Evolutionary conservation across 2,797 vertebrate species (phyloP).

Genomic region (Crenuchus spilurus): DNA sequence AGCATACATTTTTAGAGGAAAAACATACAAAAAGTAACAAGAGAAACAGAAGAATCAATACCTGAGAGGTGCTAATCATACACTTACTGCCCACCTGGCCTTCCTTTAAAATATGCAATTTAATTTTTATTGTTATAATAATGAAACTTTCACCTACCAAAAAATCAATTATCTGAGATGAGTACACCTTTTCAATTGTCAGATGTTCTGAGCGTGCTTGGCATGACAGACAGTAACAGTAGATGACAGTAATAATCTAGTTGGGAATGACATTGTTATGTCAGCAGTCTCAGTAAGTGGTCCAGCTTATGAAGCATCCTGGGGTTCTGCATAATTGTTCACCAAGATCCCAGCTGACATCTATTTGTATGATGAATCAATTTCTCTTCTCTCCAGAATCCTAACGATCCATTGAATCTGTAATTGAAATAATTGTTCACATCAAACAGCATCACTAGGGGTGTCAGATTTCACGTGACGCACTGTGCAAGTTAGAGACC

Average conservation of each 20-base stretch:
- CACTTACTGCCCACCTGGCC: background rate
- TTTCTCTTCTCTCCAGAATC: constrained; percentile 40
- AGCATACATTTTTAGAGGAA: no score
- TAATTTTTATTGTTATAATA: no score
- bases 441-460: constrained; percentile 22
- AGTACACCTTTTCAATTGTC: background rate
- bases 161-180: background rate
- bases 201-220: constrained; percentile 12
- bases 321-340: constrained; percentile 40
- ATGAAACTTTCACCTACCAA: background rate
- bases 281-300: constrained; percentile 35
- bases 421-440: constrained; percentile 35
- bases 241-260: constrained; percentile 13
- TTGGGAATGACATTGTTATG: constrained; percentile 28
- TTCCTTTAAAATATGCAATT: background rate
- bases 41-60: background rate
- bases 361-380: constrained; percentile 37
- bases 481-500: constrained; percentile 6
- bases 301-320: constrained; percentile 31
- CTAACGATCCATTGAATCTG: constrained; percentile 35
- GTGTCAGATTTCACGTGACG: constrained; percentile 11
- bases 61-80: background rate
- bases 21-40: no score
- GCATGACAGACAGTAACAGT: constrained; percentile 10
- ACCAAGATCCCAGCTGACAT: constrained; percentile 42